Conservation (phyloP, 2,113 vertebrate genomes). For the Ptilonorhynchus violaceus region DNA sequence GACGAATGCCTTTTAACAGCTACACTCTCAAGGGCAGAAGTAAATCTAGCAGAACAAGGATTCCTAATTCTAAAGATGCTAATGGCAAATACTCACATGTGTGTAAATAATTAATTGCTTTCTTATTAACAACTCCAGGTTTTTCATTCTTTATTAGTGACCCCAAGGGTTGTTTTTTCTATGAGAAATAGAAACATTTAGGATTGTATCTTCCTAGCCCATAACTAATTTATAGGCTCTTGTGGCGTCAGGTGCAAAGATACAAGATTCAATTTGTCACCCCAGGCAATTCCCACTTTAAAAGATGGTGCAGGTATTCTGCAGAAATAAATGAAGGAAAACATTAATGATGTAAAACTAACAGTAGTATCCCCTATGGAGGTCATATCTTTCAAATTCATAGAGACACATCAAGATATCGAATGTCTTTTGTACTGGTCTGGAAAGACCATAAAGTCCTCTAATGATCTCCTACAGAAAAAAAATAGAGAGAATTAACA, state of each 20-base stretch:
- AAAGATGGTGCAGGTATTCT: conserved; percentile 49
- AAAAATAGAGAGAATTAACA: not conserved
- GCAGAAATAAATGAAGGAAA: conserved; percentile 55
- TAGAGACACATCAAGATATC: not conserved
- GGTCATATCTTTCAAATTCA: conserved; percentile 28
- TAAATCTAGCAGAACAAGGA: conserved; percentile 23
- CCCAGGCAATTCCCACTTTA: conserved; percentile 55
- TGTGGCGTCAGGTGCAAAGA: conserved; percentile 67
- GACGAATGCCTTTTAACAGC: not conserved
- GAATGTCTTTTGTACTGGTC: conserved; percentile 22
- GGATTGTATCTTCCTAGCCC: conserved; percentile 51
- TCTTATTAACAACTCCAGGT: conserved; percentile 49
- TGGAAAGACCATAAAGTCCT: conserved; percentile 33
- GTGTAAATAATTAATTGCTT: conserved; percentile 72
- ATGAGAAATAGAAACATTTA: conserved; percentile 52
- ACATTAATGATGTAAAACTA: conserved; percentile 44
- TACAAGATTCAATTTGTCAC: conserved; percentile 65
- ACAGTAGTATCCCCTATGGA: conserved; percentile 33
- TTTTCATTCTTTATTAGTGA: conserved; percentile 52
- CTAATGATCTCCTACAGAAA: conserved; percentile 13
- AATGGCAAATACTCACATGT: conserved; percentile 13
- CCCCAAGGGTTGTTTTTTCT: conserved; percentile 32
- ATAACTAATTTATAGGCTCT: conserved; percentile 74
- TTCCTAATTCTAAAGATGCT: conserved; percentile 24
- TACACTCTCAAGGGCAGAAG: not conserved